phyloP scores from a whole-genome alignment of 2,888 invertebrate genomes.

The Loripinus fragilis region DNA sequence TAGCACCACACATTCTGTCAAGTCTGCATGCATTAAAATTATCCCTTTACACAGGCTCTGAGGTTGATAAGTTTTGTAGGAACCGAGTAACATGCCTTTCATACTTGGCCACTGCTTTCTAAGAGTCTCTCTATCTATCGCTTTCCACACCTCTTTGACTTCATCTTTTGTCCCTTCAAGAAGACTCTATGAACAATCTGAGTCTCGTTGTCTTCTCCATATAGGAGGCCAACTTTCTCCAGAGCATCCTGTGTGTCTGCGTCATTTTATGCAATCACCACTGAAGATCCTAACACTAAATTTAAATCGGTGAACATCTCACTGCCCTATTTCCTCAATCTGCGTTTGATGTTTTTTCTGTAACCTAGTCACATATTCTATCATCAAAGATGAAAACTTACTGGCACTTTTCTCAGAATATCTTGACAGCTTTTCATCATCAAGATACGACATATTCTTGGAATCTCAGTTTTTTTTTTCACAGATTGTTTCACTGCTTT shows the following conservation, averaged over 20 bases:
- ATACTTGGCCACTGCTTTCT: conserved; percentile 6
- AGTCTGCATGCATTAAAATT: neutral
- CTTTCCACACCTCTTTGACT: no score
- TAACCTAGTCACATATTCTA: conserved; percentile 24
- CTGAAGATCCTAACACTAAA: conserved; percentile 21
- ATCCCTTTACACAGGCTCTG: neutral
- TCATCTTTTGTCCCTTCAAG: neutral
- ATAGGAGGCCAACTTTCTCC: neutral
- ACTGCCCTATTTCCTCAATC: conserved; percentile 34
- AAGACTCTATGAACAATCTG: neutral
- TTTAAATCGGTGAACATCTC: conserved; percentile 28
- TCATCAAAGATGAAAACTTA: conserved; percentile 28
- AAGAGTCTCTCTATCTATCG: neutral
- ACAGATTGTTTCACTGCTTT: conserved; percentile 4
- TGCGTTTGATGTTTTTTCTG: conserved; percentile 40
- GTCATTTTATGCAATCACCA: neutral
- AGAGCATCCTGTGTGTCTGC: neutral
- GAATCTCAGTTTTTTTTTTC: conserved; percentile 15
- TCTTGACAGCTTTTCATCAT: conserved; percentile 30
- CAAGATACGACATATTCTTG: neutral
- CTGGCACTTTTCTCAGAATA: conserved; percentile 17
- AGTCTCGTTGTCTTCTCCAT: neutral
- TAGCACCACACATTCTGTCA: neutral
- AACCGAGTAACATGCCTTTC: neutral
- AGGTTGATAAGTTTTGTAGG: neutral